Evolutionary conservation across 2,888 invertebrate genomes (phyloP), one percentile per base, ranked within the genome.

Genomic region (Notodonta dromedarius): DNA sequence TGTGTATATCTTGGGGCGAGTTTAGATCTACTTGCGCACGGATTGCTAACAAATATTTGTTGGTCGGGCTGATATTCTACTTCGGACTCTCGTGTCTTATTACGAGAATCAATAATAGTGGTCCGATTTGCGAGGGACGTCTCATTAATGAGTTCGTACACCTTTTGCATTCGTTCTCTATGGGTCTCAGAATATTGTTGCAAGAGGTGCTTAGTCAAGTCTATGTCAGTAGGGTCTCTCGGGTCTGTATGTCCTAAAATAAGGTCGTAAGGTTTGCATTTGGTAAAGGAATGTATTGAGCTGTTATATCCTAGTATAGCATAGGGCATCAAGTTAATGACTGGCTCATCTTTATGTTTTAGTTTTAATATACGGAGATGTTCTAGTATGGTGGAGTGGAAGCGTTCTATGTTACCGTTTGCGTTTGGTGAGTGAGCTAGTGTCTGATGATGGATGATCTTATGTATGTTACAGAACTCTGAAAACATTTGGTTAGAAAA

Each of bases 191-290:
- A 5, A 14, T 74, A 74, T 11, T 76, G 63, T 57, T 73, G 74
- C 5, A 71, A 2, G 9, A 71, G 7, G 42, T 67, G 60, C 16
- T 55, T 48, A 0, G 70, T 14, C 7, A 76, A 1, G 14, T 73
- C 60, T 4, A 74, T 44, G 16, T 73, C 67, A 1, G 66, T 4
- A 0, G 69, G 65, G 40, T 73, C 67, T 9, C 73, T 51, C 0
- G 75, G 73, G 54, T 72, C 72, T n/a, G 63, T 60, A 24, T 74
- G 74, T 16, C 78, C 77, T 6, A 56, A 71, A 13, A 77, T 62
- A 7, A 80, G 7, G 2, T 80, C 76, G 11, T 65, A 51, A 4
- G 77, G 77, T 60, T 69, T 61, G 58, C 74, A 71, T 48, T 69
- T 67, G 0, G 70, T 71, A 6, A 74, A 69, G 55, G 69, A 71